Base-by-base conservation (phyloP, 2,113 vertebrate genomes). In the Phainopepla nitens region DNA sequence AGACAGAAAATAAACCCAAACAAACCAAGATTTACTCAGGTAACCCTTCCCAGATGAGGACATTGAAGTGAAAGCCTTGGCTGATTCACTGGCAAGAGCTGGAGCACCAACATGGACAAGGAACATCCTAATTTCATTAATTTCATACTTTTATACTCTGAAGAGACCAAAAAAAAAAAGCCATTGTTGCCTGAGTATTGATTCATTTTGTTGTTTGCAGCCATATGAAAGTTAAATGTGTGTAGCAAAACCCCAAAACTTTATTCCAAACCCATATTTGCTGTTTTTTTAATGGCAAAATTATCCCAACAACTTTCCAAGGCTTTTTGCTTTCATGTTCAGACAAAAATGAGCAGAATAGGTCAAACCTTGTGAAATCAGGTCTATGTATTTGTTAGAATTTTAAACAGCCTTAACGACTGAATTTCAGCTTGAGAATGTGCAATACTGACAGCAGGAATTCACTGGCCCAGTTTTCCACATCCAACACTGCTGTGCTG, bases 331-430 rank as follows among this genome's bases (percentile, higher is more conserved):
- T 71, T 29, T 8, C 53, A 45, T 6, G 9, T 20, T n/a, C n/a
- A 76, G 9, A 29, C 3, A 24, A 50, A 35, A 25, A 78, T 1
- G 44, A 78, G 58, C n/a, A 25, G 35, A 49, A 39, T 1, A 14
- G 27, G 31, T 12, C 56, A 9, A 54, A 66, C 42, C 4, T 19
- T 24, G 79, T 15, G 14, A 44, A 28, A 10, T 11, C 19, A 6
- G 28, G 7, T 23, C 19, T 44, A 0, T 1, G 0, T 1, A 10
- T 10, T 10, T 28, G 31, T 33, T 4, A 22, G 27, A 58, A 51
- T 24, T 76, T n/a, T 41, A 4, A 62, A 16, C 58, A 64, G 51
- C 53, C 39, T 2, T 1, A 21, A 27, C 0, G 7, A 19, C 47
- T 22, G 19, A 47, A 57, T 86, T 81, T 49, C 54, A 25, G 2